These are phyloP conservation scores for Portevinia maculata DNA, from an alignment of 2,888 invertebrate genomes.

Conservation along the genomic window DNA sequence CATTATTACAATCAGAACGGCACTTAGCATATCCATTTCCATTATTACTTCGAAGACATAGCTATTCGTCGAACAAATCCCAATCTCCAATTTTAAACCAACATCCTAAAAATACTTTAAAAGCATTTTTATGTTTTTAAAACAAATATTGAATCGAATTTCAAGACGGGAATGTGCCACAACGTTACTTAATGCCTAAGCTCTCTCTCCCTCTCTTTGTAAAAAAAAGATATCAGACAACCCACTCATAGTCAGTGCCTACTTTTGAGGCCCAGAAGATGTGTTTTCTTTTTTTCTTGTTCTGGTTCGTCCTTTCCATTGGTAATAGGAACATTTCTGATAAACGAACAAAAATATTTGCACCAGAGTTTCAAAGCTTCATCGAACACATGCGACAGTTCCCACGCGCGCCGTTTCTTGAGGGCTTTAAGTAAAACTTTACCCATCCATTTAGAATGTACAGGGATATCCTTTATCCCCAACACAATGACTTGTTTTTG, in stretches of 20 bases:
- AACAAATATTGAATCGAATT: conserved; percentile 73
- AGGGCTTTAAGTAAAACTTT: conserved; percentile 54
- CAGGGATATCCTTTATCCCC: conserved; percentile 55
- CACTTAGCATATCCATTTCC: conserved; percentile 5
- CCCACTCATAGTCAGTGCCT: conserved; percentile 40
- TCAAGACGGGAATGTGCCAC: conserved; percentile 52
- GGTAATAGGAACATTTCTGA: conserved; percentile 23
- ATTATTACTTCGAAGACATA: conserved; percentile 29
- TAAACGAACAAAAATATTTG: conserved; percentile 69
- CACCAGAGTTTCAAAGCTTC: conserved; percentile 38
- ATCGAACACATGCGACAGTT: conserved; percentile 54
- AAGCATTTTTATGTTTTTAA: conserved; percentile 73
- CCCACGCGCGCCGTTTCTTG: conserved; percentile 66
- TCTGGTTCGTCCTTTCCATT: conserved; percentile 32
- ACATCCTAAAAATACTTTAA: conserved; percentile 48
- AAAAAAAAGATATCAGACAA: conserved; percentile 34
- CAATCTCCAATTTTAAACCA: conserved; percentile 10
- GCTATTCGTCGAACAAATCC: conserved; percentile 15
- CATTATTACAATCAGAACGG: conserved; percentile 15
- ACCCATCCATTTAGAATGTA: conserved; percentile 61
- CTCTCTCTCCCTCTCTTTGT: neutral
- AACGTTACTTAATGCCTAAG: conserved; percentile 50
- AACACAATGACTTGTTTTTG: conserved; percentile 6
- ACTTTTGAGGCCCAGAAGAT: conserved; percentile 35
- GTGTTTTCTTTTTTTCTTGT: conserved; percentile 11